These are phyloP conservation scores for Venustoraphidia nigricollis DNA, from an alignment of 2,888 invertebrate species.

Conservation along the genomic window DNA sequence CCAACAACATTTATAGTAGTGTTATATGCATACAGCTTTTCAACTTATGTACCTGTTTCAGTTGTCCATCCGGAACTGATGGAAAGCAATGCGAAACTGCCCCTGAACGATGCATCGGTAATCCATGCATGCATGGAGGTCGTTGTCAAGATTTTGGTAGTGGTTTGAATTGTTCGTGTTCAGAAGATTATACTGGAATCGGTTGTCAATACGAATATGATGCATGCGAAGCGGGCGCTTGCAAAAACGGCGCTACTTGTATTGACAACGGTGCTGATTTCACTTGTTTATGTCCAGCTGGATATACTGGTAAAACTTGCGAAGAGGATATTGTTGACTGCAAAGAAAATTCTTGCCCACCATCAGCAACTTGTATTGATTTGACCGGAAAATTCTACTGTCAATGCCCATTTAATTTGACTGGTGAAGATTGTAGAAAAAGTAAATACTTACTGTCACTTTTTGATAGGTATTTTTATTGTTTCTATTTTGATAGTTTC, in stretches of 20 bases:
- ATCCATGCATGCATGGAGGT: constrained; percentile 91
- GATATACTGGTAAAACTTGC: constrained; percentile 63
- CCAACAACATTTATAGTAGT: too few species aligned
- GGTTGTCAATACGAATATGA: constrained; percentile 91
- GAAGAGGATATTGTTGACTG: constrained; percentile 85
- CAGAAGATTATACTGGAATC: constrained; percentile 68
- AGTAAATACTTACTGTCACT: constrained; percentile 39
- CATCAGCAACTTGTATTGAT: constrained; percentile 85
- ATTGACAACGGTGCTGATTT: constrained; percentile 74
- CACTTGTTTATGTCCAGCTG: constrained; percentile 72
- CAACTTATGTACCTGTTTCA: constrained; percentile 21
- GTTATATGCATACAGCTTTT: not conserved
- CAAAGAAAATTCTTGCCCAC: constrained; percentile 85
- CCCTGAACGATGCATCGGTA: constrained; percentile 85
- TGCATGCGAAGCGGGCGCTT: constrained; percentile 78
- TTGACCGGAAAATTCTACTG: constrained; percentile 84
- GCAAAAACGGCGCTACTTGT: constrained; percentile 87
- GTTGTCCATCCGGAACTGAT: constrained; percentile 87
- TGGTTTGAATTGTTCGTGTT: constrained; percentile 86
- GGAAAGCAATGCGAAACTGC: constrained; percentile 95
- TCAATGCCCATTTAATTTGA: constrained; percentile 91
- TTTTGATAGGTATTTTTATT: not conserved
- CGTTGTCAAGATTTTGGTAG: constrained; percentile 93
- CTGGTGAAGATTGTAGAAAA: constrained; percentile 92
- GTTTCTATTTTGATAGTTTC: not conserved